Conservation (phyloP, 2,113 vertebrate species). For the Rhabdomys dilectus region DNA sequence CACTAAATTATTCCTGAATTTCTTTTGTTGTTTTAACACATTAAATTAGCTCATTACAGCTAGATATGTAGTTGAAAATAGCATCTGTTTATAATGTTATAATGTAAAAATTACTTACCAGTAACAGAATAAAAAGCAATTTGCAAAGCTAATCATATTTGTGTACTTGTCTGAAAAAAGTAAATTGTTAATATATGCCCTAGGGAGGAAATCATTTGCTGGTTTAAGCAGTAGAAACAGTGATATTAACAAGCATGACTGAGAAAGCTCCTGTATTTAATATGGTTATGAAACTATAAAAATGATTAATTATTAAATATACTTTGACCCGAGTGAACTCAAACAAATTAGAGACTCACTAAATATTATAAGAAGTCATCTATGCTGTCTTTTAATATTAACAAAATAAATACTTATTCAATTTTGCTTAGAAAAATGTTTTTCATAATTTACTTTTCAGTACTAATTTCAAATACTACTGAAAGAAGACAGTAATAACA, state of each 20-base stretch:
- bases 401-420: not conserved
- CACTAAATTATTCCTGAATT: constrained; percentile 81
- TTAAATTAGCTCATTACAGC: constrained; percentile 85
- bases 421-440: not conserved
- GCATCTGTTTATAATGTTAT: constrained; percentile 86
- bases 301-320: constrained; percentile 33
- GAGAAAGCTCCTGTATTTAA: constrained; percentile 44
- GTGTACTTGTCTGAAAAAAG: constrained; percentile 85
- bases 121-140: constrained; percentile 86
- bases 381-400: not conserved
- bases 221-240: constrained; percentile 67
- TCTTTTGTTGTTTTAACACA: constrained; percentile 85
- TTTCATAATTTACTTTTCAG: not conserved
- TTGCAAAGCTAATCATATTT: constrained; percentile 88
- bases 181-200: constrained; percentile 83
- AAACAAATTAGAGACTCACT: not conserved
- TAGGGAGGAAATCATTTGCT: constrained; percentile 75
- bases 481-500: not conserved
- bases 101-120: constrained; percentile 89
- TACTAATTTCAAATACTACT: constrained; percentile 8
- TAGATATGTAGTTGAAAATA: constrained; percentile 85
- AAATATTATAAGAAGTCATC: not conserved
- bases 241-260: constrained; percentile 64
- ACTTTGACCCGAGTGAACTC: constrained; percentile 28
- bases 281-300: not conserved